Evolutionary conservation across 2,888 invertebrate genomes (phyloP).

Genomic region (Drosophila macrospina): DNA sequence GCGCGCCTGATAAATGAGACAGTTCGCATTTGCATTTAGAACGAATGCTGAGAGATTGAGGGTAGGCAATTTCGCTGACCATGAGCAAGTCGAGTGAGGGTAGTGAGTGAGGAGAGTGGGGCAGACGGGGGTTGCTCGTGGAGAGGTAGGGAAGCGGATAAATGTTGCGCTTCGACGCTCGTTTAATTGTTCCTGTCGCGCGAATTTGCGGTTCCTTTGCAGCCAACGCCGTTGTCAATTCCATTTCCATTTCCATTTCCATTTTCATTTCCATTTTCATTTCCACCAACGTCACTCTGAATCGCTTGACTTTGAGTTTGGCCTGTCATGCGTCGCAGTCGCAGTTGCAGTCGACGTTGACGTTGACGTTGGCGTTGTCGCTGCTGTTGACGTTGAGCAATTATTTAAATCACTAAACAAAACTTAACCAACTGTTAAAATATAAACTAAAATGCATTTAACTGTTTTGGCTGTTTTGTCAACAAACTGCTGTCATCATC

Average conservation of each 20-base stretch:
- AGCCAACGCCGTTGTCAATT: slow-evolving; percentile 8
- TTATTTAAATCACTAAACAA: slow-evolving; percentile 81
- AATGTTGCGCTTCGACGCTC: slow-evolving; percentile 71
- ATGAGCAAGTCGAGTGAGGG: neutral
- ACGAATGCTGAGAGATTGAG: slow-evolving; percentile 39
- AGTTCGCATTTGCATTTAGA: slow-evolving; percentile 71
- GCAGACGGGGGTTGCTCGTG: neutral
- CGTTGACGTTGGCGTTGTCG: slow-evolving; percentile 5
- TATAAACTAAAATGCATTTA: slow-evolving; percentile 83
- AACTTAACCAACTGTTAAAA: slow-evolving; percentile 84
- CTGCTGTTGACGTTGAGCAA: slow-evolving; percentile 40
- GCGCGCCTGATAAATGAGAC: slow-evolving; percentile 78
- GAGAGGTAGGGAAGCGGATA: slow-evolving; percentile 16
- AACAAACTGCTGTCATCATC: slow-evolving; percentile 74
- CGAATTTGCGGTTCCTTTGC: slow-evolving; percentile 69
- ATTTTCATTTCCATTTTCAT: slow-evolving; percentile 1
- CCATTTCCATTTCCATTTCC: slow-evolving; percentile 6
- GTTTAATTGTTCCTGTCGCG: slow-evolving; percentile 77
- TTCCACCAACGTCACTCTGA: slow-evolving; percentile 18
- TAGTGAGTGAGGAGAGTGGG: neutral
- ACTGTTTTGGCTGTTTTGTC: slow-evolving; percentile 76
- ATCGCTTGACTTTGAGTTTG: slow-evolving; percentile 6
- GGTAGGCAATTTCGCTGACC: neutral
- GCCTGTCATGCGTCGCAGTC: slow-evolving; percentile 43
- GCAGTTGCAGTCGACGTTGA: slow-evolving; percentile 5